A percentile compares a stretch with the other conserved stretches of the same genome.
Conservation (phyloP, 2,113 vertebrate species). For the Callocephalon fimbriatum region DNA sequence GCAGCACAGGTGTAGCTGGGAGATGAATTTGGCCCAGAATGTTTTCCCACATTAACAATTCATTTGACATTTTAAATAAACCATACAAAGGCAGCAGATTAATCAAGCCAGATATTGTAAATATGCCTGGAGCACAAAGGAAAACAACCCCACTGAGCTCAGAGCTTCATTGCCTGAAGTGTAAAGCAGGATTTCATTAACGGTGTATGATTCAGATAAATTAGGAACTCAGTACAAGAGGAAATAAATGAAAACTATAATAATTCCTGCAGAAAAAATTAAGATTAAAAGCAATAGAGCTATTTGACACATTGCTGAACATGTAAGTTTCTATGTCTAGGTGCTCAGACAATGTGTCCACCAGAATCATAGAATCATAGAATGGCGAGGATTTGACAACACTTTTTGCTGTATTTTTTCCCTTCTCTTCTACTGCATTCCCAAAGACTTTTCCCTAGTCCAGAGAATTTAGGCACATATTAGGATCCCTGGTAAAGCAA, state of each 20-base stretch:
- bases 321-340: background rate
- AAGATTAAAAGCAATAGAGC: background rate
- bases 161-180: background rate
- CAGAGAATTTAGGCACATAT: background rate
- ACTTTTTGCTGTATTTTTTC: fast-evolving
- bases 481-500: background rate
- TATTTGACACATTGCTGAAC: background rate
- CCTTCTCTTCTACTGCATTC: background rate
- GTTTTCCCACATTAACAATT: slow-evolving; percentile 60
- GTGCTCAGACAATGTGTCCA: background rate
- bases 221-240: background rate
- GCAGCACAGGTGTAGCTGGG: slow-evolving; percentile 46
- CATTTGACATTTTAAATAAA: slow-evolving; percentile 58
- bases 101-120: slow-evolving; percentile 55
- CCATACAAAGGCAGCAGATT: slow-evolving; percentile 56
- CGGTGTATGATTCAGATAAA: slow-evolving; percentile 43
- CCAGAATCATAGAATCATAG: background rate
- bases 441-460: background rate
- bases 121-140: slow-evolving; percentile 31
- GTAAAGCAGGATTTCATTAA: slow-evolving; percentile 53
- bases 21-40: slow-evolving; percentile 26
- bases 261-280: background rate
- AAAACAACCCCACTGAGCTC: slow-evolving; percentile 21
- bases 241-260: background rate
- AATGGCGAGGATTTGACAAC: background rate